Base-by-base conservation (phyloP, 2,113 vertebrate genomes). In the Gambusia affinis region DNA sequence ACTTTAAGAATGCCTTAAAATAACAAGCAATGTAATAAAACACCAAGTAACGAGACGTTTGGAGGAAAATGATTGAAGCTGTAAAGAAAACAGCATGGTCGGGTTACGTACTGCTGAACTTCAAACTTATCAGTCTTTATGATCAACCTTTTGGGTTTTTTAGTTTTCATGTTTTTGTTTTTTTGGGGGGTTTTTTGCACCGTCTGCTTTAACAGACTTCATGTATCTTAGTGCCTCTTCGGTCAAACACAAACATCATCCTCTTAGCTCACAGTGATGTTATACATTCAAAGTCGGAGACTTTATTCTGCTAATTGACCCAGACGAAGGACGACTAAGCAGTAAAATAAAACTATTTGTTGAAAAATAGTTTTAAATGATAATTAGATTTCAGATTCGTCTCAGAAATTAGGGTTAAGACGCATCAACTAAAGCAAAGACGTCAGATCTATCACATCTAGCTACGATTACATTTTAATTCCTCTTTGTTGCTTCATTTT, bases 1-100 rank as follows among this genome's bases (percentile, higher is more conserved):
- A 85, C 79, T 62, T 76, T 76, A 73, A 82, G 73, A 88, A 90
- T 90, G 92, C 92, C 91, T 93, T 92, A 93, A 93, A 83, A 80
- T 69, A 67, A 54, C 15, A 62, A 85, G 80, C 75, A 81, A 81
- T 83, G 81, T 81, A 70, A 54, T 54, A 70, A 70, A 11, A 37
- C 35, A 3, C 35, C 35, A 37, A 11, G 10, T 37, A 37, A 70
- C 17, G 14, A 5, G 44, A 17, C 44, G 17, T 47, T 37, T 47
- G 42, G 42, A 44, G 42, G 42, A 12, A 12, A 65, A 35, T 60
- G 66, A 44, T 31, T 28, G 75, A 64, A 82, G 81, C 64, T 15
- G 61, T 31, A 27, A 68, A 64, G 44, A 60, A 74, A 62, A 73
- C 54, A 8, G 1, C 35, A 60, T 71, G 19, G 31, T 62, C 8